phyloP scores from a whole-genome alignment of 2,888 invertebrate genomes.

The Seira musarum region DNA sequence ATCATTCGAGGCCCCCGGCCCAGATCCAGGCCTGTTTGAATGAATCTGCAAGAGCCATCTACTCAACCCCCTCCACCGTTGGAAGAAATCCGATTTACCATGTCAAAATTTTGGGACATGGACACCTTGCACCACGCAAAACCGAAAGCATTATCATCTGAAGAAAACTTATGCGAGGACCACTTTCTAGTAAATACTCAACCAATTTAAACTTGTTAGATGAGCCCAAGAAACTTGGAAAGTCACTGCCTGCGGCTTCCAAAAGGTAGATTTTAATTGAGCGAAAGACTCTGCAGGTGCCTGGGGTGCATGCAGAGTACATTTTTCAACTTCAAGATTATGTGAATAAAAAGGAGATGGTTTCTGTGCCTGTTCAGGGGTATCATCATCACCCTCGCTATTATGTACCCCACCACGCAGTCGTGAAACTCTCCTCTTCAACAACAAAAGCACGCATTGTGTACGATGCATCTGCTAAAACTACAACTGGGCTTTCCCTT shows the following conservation, averaged over 20 bases:
- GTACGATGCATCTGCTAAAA: constrained; percentile 70
- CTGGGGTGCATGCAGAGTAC: constrained; percentile 57
- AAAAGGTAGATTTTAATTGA: constrained; percentile 67
- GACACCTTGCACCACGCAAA: constrained; percentile 26
- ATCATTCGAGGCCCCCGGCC: constrained; percentile 26
- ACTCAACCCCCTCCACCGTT: not conserved
- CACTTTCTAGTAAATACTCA: constrained; percentile 35
- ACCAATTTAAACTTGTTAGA: constrained; percentile 26
- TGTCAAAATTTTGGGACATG: constrained; percentile 50
- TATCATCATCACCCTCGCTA: not conserved
- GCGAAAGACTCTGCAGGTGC: constrained; percentile 49
- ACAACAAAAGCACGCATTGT: constrained; percentile 71
- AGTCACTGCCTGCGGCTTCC: constrained; percentile 58
- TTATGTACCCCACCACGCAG: constrained; percentile 70
- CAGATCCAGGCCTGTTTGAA: not conserved
- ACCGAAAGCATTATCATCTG: not conserved
- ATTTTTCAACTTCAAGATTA: constrained; percentile 66
- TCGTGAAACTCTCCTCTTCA: constrained; percentile 66
- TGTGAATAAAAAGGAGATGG: constrained; percentile 65
- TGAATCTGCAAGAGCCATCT: not conserved
- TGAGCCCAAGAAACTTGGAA: constrained; percentile 53
- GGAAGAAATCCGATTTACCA: constrained; percentile 3
- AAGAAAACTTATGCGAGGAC: constrained; percentile 48
- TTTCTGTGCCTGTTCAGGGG: constrained; percentile 42
- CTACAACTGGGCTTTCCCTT: constrained; percentile 66